Conservation (phyloP, 2,113 vertebrate genomes). For the Desmodus rotundus region DNA sequence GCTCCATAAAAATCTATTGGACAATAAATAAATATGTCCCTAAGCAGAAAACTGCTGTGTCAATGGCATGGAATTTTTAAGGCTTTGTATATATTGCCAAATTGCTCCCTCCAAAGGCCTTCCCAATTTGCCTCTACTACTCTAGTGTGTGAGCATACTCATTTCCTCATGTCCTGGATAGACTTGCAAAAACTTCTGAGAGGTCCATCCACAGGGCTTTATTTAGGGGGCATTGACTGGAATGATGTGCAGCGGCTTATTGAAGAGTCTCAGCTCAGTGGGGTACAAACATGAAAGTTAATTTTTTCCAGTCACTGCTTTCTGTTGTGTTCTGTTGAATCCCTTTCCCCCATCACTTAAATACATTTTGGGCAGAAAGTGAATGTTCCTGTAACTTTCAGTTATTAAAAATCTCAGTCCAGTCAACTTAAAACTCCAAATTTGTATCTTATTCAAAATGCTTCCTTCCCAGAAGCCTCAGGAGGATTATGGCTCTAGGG, state of each 20-base stretch:
- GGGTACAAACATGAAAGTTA: neutral
- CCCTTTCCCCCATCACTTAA: neutral
- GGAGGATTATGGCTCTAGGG: neutral
- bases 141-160: fast-evolving
- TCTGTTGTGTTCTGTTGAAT: slow-evolving; percentile 35
- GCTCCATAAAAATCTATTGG: neutral
- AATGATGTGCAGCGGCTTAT: neutral
- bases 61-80: neutral
- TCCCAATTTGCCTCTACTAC: neutral
- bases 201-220: neutral
- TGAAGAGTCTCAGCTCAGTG: neutral
- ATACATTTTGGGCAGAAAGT: slow-evolving; percentile 24
- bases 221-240: neutral
- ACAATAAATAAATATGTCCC: neutral
- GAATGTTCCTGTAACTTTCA: slow-evolving; percentile 32
- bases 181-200: neutral
- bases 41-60: neutral
- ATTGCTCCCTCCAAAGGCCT: neutral
- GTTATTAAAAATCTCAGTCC: slow-evolving; percentile 40
- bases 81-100: neutral
- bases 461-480: neutral
- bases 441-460: neutral
- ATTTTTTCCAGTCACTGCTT: slow-evolving; percentile 44
- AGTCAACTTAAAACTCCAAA: neutral
- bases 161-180: neutral